A percentile compares a stretch with the other conserved stretches of the same genome.
phyloP scores from a whole-genome alignment of 2,797 vertebrate genomes.

The Salarias fasciatus region DNA sequence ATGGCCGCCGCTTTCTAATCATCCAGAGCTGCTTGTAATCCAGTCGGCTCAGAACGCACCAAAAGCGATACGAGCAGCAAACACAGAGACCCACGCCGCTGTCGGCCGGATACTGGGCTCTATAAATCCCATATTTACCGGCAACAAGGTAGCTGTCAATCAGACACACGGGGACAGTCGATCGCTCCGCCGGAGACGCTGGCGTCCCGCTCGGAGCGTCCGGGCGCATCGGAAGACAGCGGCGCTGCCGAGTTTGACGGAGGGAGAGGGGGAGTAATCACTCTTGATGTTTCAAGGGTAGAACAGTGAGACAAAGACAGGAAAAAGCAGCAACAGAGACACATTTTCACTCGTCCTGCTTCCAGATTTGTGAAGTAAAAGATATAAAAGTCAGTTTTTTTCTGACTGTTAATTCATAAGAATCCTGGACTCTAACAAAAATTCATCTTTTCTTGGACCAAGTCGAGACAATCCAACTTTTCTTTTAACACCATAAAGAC shows the following conservation, averaged over 20 bases:
- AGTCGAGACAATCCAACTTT: too few species aligned
- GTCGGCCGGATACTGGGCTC: constrained; percentile 48
- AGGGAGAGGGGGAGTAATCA: constrained; percentile 7
- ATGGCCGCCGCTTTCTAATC: constrained; percentile 19
- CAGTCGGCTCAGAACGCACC: constrained; percentile 15
- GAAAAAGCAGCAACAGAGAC: background rate
- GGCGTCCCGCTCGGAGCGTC: constrained; percentile 36
- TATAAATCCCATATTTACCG: constrained; percentile 75
- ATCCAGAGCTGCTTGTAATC: constrained; percentile 29
- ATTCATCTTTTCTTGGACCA: too few species aligned
- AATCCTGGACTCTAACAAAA: background rate
- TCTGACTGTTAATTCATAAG: background rate
- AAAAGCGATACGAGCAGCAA: constrained; percentile 24
- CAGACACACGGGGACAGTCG: constrained; percentile 69
- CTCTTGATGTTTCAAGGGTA: constrained; percentile 17
- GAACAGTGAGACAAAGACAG: background rate
- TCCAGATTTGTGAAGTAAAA: too few species aligned
- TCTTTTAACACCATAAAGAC: too few species aligned
- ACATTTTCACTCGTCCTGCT: background rate
- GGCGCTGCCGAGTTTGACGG: constrained; percentile 19
- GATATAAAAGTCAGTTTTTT: background rate
- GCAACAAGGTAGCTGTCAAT: constrained; percentile 73
- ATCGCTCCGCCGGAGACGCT: constrained; percentile 68
- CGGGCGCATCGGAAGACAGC: background rate
- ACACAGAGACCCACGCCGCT: constrained; percentile 33